Evolutionary conservation across 1,140 invertebrate genomes (phyloP).

Genomic region (Drosophila sechellia): DNA sequence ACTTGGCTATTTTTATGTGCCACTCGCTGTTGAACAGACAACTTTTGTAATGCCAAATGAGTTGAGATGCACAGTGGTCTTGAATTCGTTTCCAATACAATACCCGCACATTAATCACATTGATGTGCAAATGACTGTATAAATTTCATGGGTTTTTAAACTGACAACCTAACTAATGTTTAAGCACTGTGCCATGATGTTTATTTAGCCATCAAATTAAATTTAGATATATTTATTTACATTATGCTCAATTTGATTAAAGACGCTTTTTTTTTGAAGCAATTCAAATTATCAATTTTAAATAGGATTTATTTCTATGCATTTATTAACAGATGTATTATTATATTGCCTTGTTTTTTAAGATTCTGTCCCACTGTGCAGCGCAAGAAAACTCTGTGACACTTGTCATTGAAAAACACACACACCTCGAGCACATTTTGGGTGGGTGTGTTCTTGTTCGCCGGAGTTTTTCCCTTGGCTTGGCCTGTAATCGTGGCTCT

Average conservation of each 20-base stretch:
- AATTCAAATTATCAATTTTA: no score
- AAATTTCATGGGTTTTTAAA: constrained; percentile 1
- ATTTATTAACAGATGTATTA: no score
- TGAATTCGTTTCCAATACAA: constrained; percentile 3
- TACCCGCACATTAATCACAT: constrained; percentile 13
- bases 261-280: no score
- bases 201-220: not conserved
- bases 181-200: not conserved
- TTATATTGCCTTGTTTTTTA: no score
- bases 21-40: constrained; percentile 9
- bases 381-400: constrained; percentile 44
- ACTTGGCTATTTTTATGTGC: constrained; percentile 18
- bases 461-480: constrained; percentile 33
- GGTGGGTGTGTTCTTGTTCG: constrained; percentile 61
- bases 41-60: constrained; percentile 38
- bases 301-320: no score
- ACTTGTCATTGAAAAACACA: constrained; percentile 53
- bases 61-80: constrained; percentile 21
- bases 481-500: constrained; percentile 62
- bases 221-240: not conserved
- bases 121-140: constrained; percentile 7
- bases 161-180: constrained; percentile 1
- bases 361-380: constrained; percentile 25
- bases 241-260: no score
- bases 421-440: constrained; percentile 18